Base-by-base conservation (phyloP, 2,113 vertebrate genomes). In the Sturnus vulgaris region DNA sequence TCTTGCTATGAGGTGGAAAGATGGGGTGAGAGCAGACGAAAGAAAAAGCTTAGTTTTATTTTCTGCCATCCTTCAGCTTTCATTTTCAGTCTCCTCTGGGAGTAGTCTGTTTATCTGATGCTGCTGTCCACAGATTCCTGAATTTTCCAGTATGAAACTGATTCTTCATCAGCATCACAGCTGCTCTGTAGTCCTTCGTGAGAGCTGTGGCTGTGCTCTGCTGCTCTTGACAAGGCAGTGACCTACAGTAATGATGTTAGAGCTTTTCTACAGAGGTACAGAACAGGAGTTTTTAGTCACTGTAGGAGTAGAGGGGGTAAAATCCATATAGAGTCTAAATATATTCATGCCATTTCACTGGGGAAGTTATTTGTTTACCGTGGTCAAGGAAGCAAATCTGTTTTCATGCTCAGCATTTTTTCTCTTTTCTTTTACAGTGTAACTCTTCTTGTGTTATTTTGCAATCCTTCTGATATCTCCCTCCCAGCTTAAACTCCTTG, bases 371-470 rank as follows among this genome's bases (percentile, higher is more conserved):
- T 47, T 86, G 40, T 86, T 80, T 81, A 64, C 1, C 1, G 64
- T 90, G 72, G 56, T 59, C 49, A 57, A 80, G 72, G 77, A n/a
- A 81, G 44, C 15, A 44, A 57, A 56, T 91, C 46, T 63, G 1
- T 94, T 91, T 85, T 68, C 70, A 50, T 80, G 52, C 33, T 88
- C 31, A 69, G n/a, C 25, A 47, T 91, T 84, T 96, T 91, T 87
- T 2, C 22, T 49, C 6, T 60, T 82, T 78, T 50, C 13, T 56
- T 83, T 75, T 53, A 56, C 40, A 78, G 47, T 52, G 25, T 42
- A 86, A 75, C 83, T 73, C 8, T 66, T 57, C 70, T 57, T 75
- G 31, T 19, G 60, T 71, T 68, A 23, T 68, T 93, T 92, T 82
- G 37, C 39, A 73, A 7, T 61, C 39, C 9, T 47, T 52, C 33